Percentiles rank a stretch among this genome's conserved stretches.
Conservation (phyloP, 2,888 invertebrate species). For the Osmoderma eremita region DNA sequence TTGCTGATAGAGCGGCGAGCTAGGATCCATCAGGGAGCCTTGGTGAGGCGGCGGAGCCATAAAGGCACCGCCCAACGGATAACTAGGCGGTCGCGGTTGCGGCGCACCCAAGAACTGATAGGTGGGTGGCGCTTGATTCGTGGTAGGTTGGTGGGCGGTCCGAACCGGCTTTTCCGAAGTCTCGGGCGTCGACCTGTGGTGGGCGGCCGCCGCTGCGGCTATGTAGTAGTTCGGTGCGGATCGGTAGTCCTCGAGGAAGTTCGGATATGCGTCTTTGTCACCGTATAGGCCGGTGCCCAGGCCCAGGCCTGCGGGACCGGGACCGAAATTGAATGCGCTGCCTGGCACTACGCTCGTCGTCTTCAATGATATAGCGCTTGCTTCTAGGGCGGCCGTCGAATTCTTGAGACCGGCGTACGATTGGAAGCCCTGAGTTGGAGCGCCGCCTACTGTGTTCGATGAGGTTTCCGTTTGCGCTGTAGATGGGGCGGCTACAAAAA, state of each 20-base stretch:
- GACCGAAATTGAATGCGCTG: conserved; percentile 86
- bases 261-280: conserved; percentile 74
- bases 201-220: conserved; percentile 66
- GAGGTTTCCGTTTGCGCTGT: conserved; percentile 45
- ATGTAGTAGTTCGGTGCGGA: conserved; percentile 70
- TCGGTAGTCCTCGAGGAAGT: conserved; percentile 76
- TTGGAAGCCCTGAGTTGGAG: conserved; percentile 67
- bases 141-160: conserved; percentile 63
- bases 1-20: conserved; percentile 78
- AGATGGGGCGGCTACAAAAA: conserved; percentile 42
- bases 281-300: conserved; percentile 69
- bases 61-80: conserved; percentile 69
- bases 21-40: conserved; percentile 68
- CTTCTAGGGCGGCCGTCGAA: conserved; percentile 56
- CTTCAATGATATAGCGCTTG: conserved; percentile 70
- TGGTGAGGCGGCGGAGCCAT: conserved; percentile 64
- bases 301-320: conserved; percentile 71
- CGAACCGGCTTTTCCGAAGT: conserved; percentile 60
- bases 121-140: conserved; percentile 60
- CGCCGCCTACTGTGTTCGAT: conserved; percentile 53
- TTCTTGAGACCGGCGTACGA: conserved; percentile 69
- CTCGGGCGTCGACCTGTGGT: conserved; percentile 65
- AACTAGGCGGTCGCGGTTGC: conserved; percentile 70
- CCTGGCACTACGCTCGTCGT: conserved; percentile 79
- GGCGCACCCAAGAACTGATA: conserved; percentile 73